Evolutionary conservation across 2,113 vertebrate genomes (phyloP), one percentile per base, ranked within the genome.

Genomic region (Lasiurus cinereus): DNA sequence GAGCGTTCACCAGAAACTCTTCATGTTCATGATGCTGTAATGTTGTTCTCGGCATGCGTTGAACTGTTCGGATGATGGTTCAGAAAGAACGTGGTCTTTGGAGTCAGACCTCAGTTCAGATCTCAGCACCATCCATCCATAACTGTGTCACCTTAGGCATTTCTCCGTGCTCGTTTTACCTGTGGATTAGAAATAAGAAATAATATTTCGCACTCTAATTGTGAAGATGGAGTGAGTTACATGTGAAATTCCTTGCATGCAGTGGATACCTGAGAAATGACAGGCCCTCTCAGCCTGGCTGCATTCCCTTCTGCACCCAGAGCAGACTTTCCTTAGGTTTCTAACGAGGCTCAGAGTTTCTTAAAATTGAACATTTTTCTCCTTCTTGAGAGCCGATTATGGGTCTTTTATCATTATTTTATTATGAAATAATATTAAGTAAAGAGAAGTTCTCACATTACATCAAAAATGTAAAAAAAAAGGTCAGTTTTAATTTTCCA

Each of bases 401-500:
- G 46, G 83, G 74, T 94, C 94, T 94, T 96, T 97, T 93, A 95
- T 97, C 96, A 97, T 95, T 97, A 97, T 92, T 97, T 97, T 88
- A 97, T 96, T 95, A 97, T 95, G 79, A 97, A 97, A 79, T 97
- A 95, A 93, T 93, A 97, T 94, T 95, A 94, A 96, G 85, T 94
- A 80, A 95, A 88, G 94, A 95, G 91, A 96, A 96, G 67, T 92
- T 94, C 74, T 90, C 79, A 90, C 70, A 62, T 95, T 92, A 94
- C 19, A 90, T 52, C 82, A 78, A 85, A 95, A 97, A 92, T 95
- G 79, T 96, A 93, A 93, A 97, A 97, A 97, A 97, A 97, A 79
- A 91, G 97, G 95, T 96, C 96, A 96, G 93, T 97, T 97, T 97
- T 96, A 97, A 97, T 97, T 96, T 97, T 95, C 96, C 8, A 79